Conservation (phyloP, 2,888 invertebrate species). For the Kryphioiulus occultus region DNA sequence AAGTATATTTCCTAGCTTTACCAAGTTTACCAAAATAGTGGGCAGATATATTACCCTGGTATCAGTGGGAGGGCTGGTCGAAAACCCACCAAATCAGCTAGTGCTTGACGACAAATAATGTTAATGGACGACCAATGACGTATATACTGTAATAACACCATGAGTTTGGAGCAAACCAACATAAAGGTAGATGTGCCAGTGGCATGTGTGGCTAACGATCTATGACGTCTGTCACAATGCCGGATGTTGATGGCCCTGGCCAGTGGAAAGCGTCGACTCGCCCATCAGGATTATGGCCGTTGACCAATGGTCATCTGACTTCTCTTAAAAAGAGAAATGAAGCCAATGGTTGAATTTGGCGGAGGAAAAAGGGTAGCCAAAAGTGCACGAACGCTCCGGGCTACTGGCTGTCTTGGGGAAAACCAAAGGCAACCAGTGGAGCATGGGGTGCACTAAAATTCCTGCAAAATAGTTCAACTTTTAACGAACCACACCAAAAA, state of each 20-base stretch:
- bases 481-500: not conserved
- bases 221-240: not conserved
- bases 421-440: conserved; percentile 1
- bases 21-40: too few species aligned
- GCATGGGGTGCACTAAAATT: not conserved
- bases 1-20: too few species aligned
- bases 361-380: not conserved
- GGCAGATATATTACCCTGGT: too few species aligned
- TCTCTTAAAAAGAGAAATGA: not conserved
- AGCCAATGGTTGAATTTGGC: not conserved
- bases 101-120: not conserved
- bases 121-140: not conserved
- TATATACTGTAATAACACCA: not conserved
- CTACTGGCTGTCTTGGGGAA: not conserved
- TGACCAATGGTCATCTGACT: conserved; percentile 8
- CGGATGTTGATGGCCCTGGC: not conserved
- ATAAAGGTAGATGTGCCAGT: not conserved
- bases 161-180: not conserved
- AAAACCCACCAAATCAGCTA: not conserved
- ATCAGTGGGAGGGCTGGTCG: not conserved
- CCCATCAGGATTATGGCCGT: not conserved
- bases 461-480: not conserved
- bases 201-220: not conserved
- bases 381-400: not conserved
- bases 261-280: too few species aligned